Evolutionary conservation across 2,113 vertebrate species (phyloP).

Genomic region (Nestor notabilis): DNA sequence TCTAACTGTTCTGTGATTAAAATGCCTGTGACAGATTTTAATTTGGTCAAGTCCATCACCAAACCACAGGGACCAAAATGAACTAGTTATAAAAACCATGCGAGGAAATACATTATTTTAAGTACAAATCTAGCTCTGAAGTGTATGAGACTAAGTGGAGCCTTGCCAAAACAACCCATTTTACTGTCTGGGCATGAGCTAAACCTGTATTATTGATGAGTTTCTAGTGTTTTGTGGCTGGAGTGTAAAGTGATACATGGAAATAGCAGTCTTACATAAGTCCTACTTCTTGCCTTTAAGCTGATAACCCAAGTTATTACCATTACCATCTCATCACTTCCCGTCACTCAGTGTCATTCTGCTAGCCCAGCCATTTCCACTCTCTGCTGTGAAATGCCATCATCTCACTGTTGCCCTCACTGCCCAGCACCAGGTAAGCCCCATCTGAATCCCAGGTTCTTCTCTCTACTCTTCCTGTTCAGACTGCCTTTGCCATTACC

Average conservation of each 20-base stretch:
- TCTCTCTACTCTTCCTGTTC: background rate
- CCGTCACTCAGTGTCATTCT: background rate
- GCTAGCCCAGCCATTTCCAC: background rate
- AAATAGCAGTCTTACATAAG: background rate
- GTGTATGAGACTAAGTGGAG: background rate
- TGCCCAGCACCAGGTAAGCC: background rate
- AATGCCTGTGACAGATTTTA: conserved; percentile 18
- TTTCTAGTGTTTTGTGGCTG: background rate
- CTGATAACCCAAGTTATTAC: background rate
- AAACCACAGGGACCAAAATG: conserved; percentile 55
- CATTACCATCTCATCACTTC: background rate
- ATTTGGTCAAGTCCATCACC: background rate
- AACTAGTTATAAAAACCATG: conserved; percentile 32
- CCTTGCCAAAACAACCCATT: background rate
- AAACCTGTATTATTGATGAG: background rate
- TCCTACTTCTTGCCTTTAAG: background rate
- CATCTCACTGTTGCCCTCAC: background rate
- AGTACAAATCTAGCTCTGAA: background rate
- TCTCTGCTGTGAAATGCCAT: background rate
- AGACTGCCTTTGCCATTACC: background rate
- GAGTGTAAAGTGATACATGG: background rate
- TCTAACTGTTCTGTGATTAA: conserved; percentile 18
- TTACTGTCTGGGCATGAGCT: background rate
- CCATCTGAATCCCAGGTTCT: background rate
- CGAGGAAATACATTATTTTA: background rate